Base-by-base conservation (phyloP, 2,113 vertebrate genomes). In the Lagopus leucura region DNA sequence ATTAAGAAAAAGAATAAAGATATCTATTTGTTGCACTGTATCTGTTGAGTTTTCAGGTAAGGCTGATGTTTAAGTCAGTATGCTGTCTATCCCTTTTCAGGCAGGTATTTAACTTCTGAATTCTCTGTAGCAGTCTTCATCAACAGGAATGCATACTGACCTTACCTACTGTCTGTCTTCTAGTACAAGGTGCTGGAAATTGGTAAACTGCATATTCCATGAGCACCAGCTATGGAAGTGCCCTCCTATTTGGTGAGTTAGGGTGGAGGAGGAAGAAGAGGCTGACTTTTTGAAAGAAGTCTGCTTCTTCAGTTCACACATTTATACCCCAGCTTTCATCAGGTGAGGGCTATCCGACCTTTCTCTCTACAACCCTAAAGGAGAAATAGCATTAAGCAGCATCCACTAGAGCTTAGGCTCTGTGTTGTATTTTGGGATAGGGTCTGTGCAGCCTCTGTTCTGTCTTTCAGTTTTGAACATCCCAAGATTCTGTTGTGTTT, bases 1-100 rank as follows among this genome's bases (percentile, higher is more conserved):
- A 66, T 87, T 87, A 91, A 78, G 38, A 77, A 90, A 78, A 88
- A 97, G 66, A 96, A 86, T 92, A 96, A 96, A 95, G 93, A 79
- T 81, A 11, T 69, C 38, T 84, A 60, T 86, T 65, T 86, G 67
- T 84, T 88, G 93, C 82, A 92, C 74, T 32, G 38, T 76, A 67
- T 89, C 90, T 85, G 40, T 88, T 76, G 45, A 66, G 27, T 89
- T 84, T 54, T 36, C 28, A 77, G 67, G 1, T 78, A 58, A 77
- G 47, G 47, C 16, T 50, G 12, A 0, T 32, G 30, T 75, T 91
- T 58, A 54, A 79, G 10, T 34, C 30, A 30, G 14, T 80, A 48
- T 85, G 73, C 54, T 88, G 40, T 40, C 34, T 17, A 2, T 80
- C 20, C 54, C 14, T 83, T 81, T 82, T 64, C n/a, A 81, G 61